These are phyloP conservation scores for Jordanella pulchra DNA, from an alignment of 2,797 vertebrate genomes.

Conservation along the genomic window DNA sequence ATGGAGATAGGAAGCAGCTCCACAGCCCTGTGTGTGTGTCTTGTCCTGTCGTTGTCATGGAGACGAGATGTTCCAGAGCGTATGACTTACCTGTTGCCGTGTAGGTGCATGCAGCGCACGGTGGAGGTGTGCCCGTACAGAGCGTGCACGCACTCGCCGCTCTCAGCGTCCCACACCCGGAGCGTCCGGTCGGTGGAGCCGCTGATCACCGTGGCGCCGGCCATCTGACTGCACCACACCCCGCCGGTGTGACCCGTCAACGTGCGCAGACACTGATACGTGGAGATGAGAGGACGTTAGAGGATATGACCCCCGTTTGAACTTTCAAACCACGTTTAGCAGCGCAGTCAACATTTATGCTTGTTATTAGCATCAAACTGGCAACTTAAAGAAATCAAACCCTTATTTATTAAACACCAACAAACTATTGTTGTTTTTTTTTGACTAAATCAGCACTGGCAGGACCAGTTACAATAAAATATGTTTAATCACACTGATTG, in stretches of 20 bases:
- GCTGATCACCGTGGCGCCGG: constrained; percentile 90
- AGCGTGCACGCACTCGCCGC: constrained; percentile 90
- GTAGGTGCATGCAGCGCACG: constrained; percentile 94
- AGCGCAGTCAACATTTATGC: neutral
- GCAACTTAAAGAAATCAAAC: neutral
- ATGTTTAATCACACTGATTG: no score
- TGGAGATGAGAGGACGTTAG: neutral
- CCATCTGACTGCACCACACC: constrained; percentile 96
- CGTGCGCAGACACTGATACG: constrained; percentile 87
- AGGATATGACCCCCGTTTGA: neutral
- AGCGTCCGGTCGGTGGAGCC: constrained; percentile 93
- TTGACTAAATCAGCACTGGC: no score
- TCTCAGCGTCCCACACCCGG: constrained; percentile 92
- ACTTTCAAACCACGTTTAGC: no score
- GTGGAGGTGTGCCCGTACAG: constrained; percentile 94
- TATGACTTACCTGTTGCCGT: constrained; percentile 85
- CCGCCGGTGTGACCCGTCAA: constrained; percentile 90
- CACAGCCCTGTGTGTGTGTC: neutral
- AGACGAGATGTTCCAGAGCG: constrained; percentile 7
- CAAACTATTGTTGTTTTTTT: no score
- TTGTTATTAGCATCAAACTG: neutral
- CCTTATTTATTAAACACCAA: no score
- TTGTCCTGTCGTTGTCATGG: constrained; percentile 21
- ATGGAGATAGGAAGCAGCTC: constrained; percentile 7
- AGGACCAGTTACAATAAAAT: no score